Evolutionary conservation across 1,140 invertebrate genomes (phyloP).

Genomic region (Formica exsecta): DNA sequence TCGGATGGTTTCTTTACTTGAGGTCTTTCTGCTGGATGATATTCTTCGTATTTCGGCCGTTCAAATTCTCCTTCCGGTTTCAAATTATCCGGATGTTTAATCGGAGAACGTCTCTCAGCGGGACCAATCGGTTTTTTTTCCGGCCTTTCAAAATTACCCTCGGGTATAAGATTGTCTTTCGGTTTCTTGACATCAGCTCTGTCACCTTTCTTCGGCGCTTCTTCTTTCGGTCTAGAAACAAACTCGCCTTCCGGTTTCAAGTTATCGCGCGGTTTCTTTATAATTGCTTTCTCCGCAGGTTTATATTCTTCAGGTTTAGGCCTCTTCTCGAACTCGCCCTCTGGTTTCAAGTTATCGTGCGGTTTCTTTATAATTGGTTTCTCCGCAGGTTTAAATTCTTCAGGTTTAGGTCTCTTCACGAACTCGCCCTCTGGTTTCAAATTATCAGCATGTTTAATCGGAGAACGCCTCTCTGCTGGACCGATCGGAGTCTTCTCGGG

Average conservation of each 20-base stretch:
- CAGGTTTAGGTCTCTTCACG: slow-evolving; percentile 73
- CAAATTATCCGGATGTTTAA: slow-evolving; percentile 88
- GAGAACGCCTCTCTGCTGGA: slow-evolving; percentile 88
- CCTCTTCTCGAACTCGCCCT: slow-evolving; percentile 86
- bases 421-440: slow-evolving; percentile 90
- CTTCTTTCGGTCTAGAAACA: slow-evolving; percentile 73
- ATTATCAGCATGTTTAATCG: slow-evolving; percentile 89
- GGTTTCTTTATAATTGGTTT: slow-evolving; percentile 43
- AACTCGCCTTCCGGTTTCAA: slow-evolving; percentile 89
- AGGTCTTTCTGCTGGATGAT: slow-evolving; percentile 17
- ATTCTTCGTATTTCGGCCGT: too few relatives aligned
- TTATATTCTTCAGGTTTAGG: too few relatives aligned
- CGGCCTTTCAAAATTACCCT: slow-evolving; percentile 89
- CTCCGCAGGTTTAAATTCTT: slow-evolving; percentile 81
- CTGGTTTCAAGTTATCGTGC: slow-evolving; percentile 86
- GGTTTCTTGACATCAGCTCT: slow-evolving; percentile 86
- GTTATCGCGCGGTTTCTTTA: slow-evolving; percentile 88
- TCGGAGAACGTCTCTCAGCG: slow-evolving; percentile 88
- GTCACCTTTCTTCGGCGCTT: slow-evolving; percentile 85
- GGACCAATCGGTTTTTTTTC: slow-evolving; percentile 81
- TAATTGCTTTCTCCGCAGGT: too few relatives aligned
- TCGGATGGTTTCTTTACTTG: slow-evolving; percentile 87
- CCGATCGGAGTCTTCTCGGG: slow-evolving; percentile 80
- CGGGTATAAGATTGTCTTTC: slow-evolving; percentile 89
- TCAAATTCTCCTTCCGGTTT: slow-evolving; percentile 88